phyloP scores from a whole-genome alignment of 2,888 invertebrate species.

The Zootermopsis nevadensis region DNA sequence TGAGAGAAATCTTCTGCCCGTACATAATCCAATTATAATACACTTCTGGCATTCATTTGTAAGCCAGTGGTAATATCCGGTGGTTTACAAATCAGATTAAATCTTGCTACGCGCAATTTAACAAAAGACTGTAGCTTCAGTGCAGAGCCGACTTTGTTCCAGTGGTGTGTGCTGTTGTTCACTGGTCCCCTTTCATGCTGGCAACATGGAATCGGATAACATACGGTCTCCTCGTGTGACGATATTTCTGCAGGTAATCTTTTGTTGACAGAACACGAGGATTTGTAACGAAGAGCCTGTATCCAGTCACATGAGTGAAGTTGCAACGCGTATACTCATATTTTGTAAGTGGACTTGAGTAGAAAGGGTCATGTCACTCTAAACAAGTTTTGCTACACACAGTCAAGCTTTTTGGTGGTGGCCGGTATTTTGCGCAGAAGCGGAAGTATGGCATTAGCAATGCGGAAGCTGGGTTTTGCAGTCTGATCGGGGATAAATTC shows the following conservation, averaged over 20 bases:
- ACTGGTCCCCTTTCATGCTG: background rate
- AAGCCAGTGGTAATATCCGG: no score
- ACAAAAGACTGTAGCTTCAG: background rate
- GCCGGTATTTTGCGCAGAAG: no score
- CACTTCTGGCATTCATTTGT: no score
- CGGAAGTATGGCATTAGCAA: no score
- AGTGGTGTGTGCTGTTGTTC: background rate
- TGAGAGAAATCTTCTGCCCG: no score
- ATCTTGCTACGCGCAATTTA: background rate
- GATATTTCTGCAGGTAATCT: conserved; percentile 23
- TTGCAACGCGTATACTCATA: background rate
- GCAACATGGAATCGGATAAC: conserved; percentile 22
- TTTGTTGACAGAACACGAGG: conserved; percentile 30
- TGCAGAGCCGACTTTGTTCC: background rate
- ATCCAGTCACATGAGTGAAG: background rate
- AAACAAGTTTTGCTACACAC: background rate
- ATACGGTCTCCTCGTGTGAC: background rate
- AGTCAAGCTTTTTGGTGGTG: no score
- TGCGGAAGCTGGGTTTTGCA: no score
- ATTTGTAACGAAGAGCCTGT: conserved; percentile 14
- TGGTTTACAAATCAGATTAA: no score
- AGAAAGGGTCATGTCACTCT: background rate
- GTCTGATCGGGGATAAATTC: no score
- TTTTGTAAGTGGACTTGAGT: background rate
- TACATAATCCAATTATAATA: no score